Evolutionary conservation across 1,140 invertebrate species (phyloP).

Genomic region (Adoxophyes honmai): DNA sequence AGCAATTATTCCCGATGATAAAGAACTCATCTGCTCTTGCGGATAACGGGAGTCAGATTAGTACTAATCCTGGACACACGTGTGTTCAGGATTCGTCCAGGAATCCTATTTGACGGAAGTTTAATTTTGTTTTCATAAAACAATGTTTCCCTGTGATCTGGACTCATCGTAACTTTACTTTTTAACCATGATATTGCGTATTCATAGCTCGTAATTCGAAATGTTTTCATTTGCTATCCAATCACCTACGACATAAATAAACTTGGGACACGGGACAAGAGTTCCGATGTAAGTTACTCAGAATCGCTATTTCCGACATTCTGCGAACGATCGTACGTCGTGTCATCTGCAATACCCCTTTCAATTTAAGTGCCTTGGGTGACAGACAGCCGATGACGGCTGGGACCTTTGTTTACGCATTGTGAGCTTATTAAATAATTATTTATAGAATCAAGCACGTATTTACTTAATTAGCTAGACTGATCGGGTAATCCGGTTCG

Average conservation of each 20-base stretch:
- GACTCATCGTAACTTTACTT: no score
- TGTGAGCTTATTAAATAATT: background rate
- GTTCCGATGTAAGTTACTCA: slow-evolving; percentile 63
- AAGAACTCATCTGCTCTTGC: no score
- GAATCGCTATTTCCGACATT: slow-evolving; percentile 71
- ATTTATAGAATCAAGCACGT: background rate
- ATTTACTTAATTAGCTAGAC: background rate
- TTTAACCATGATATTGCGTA: no score
- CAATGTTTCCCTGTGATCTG: no score
- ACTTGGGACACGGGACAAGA: slow-evolving; percentile 50
- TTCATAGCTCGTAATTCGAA: no score
- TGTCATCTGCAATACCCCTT: slow-evolving; percentile 42
- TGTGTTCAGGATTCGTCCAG: no score
- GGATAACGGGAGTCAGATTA: no score
- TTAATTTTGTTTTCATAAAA: no score
- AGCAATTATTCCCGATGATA: no score
- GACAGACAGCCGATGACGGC: slow-evolving; percentile 11
- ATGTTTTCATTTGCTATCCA: slow-evolving; percentile 39
- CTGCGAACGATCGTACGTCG: slow-evolving; percentile 65
- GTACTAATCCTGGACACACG: no score
- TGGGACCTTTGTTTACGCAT: background rate
- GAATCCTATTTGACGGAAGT: no score
- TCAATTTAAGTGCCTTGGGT: slow-evolving; percentile 21
- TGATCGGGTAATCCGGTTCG: background rate
- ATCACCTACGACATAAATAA: slow-evolving; percentile 60